A percentile compares a stretch with the other conserved stretches of the same genome.
Evolutionary conservation across 2,888 invertebrate genomes (phyloP).

Genomic region (Spodoptera picta): DNA sequence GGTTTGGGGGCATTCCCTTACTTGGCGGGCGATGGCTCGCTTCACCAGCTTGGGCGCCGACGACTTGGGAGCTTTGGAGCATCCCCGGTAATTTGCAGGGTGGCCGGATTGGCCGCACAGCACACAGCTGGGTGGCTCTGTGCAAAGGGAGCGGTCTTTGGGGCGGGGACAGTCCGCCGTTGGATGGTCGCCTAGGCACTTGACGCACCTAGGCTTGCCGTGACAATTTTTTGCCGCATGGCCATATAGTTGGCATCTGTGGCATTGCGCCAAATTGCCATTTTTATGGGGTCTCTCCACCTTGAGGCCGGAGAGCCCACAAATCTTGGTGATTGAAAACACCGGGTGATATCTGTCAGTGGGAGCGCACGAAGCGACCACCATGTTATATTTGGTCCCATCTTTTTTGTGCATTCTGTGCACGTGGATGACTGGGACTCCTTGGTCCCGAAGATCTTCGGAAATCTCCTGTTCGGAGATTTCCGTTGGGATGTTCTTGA

Average conservation of each 20-base stretch:
- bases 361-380: too few species aligned
- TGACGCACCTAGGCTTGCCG: not conserved
- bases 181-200: not conserved
- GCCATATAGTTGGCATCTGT: not conserved
- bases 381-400: too few species aligned
- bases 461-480: too few species aligned
- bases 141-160: not conserved
- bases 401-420: not conserved
- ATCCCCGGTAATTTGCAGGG: not conserved
- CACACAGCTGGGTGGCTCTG: not conserved
- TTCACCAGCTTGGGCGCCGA: not conserved
- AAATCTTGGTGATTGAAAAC: too few species aligned
- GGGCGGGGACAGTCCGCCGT: not conserved
- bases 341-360: too few species aligned
- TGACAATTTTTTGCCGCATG: not conserved
- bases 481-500: too few species aligned
- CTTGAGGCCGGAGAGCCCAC: not conserved
- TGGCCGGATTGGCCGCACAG: not conserved
- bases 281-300: not conserved
- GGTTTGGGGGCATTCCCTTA: not conserved
- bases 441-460: too few species aligned
- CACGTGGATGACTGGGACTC: too few species aligned
- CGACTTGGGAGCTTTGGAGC: not conserved
- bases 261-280: not conserved
- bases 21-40: not conserved